These are phyloP conservation scores for Trypoxylus dichotomus DNA, from an alignment of 1,140 invertebrate species.

Conservation along the genomic window DNA sequence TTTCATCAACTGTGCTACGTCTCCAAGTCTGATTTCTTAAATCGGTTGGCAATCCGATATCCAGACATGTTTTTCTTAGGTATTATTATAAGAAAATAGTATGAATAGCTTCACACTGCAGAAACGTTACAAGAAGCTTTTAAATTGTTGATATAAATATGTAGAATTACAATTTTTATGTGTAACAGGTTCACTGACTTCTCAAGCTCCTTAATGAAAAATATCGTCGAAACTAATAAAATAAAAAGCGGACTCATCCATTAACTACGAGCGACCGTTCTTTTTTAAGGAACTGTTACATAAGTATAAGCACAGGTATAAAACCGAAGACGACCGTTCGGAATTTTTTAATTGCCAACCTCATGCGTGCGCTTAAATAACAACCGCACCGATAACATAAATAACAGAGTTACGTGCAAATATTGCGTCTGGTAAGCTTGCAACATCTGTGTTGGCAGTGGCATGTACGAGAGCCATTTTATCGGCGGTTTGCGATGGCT, in stretches of 20 bases:
- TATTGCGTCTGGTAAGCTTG: neutral
- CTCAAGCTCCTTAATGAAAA: neutral
- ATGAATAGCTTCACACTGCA: no score
- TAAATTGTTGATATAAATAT: neutral
- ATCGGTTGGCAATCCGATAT: no score
- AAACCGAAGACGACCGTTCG: neutral
- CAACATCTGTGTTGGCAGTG: neutral
- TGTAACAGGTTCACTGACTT: neutral
- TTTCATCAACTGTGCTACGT: no score
- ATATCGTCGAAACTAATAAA: neutral
- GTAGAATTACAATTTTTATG: neutral
- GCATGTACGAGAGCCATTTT: neutral
- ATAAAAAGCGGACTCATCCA: neutral
- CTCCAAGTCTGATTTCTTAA: no score
- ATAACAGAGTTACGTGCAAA: neutral
- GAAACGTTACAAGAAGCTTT: no score
- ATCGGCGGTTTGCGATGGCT: neutral
- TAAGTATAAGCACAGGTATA: neutral
- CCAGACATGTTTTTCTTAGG: no score
- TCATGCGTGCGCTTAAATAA: neutral
- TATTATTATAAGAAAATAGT: no score
- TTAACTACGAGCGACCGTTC: neutral
- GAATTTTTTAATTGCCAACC: neutral
- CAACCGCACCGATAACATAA: neutral
- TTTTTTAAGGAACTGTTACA: neutral